Evolutionary conservation across 2,888 invertebrate species (phyloP).

Genomic region (Macaria liturata): DNA sequence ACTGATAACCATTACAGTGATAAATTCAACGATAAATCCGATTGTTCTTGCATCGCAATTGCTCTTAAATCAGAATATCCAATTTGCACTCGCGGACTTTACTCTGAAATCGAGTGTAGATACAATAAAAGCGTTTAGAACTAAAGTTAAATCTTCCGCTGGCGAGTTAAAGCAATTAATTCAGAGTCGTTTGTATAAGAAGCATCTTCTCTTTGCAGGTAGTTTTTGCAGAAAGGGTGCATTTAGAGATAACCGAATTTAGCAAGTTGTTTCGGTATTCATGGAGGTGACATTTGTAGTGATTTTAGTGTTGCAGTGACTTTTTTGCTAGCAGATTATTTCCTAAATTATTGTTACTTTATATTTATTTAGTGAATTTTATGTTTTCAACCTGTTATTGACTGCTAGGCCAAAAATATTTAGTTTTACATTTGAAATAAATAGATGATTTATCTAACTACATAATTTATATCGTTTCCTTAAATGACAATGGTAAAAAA

Average conservation of each 20-base stretch:
- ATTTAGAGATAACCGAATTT: conserved; percentile 40
- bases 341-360: too few relatives aligned
- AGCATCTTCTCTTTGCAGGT: conserved; percentile 38
- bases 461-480: too few relatives aligned
- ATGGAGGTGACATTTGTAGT: too few relatives aligned
- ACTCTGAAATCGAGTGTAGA: conserved; percentile 38
- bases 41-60: conserved; percentile 20
- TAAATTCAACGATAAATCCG: conserved; percentile 4
- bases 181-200: conserved; percentile 54
- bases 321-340: too few relatives aligned
- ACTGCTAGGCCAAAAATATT: too few relatives aligned
- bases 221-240: conserved; percentile 23
- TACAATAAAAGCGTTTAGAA: conserved; percentile 44
- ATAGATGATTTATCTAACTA: too few relatives aligned
- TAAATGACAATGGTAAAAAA: too few relatives aligned
- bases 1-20: background rate
- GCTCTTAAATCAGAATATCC: conserved; percentile 41
- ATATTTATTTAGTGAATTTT: too few relatives aligned
- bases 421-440: too few relatives aligned
- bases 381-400: too few relatives aligned
- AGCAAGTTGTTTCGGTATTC: background rate
- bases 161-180: conserved; percentile 55
- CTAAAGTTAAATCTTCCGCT: conserved; percentile 43
- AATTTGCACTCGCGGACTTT: conserved; percentile 39
- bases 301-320: too few relatives aligned